A percentile compares a stretch with the other conserved stretches of the same genome.
Conservation (phyloP, 2,113 vertebrate species). For the Chloropsis hardwickii region DNA sequence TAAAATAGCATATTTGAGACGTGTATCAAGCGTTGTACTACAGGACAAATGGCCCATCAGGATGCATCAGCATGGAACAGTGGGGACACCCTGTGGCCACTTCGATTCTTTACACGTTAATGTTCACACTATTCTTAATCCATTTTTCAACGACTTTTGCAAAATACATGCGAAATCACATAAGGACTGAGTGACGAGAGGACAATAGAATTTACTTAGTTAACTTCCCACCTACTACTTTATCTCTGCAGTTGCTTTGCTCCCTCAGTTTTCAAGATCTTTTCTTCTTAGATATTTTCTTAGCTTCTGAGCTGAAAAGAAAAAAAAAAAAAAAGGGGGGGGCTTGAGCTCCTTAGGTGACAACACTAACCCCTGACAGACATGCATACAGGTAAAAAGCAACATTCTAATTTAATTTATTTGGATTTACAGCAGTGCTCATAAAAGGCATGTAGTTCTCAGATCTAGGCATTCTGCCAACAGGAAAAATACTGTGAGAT, state of each 20-base stretch:
- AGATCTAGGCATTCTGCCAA: neutral
- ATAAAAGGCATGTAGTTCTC: neutral
- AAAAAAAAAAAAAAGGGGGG: neutral
- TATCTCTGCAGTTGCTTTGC: neutral
- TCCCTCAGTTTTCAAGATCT: neutral
- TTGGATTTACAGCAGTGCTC: neutral
- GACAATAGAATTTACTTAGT: neutral
- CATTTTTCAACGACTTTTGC: neutral
- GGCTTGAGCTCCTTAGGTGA: neutral
- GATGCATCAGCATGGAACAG: neutral
- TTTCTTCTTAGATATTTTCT: neutral
- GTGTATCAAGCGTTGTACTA: neutral
- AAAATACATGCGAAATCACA: neutral
- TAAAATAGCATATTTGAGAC: neutral
- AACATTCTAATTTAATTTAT: neutral
- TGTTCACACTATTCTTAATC: neutral
- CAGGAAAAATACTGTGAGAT: neutral
- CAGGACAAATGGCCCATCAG: neutral
- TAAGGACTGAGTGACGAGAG: neutral
- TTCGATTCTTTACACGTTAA: neutral
- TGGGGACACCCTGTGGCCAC: conserved; percentile 62
- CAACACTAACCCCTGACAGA: neutral
- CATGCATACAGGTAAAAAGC: neutral
- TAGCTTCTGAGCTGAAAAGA: neutral
- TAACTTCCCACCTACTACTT: neutral